These are phyloP conservation scores for Chrysomela aeneicollis DNA, from an alignment of 2,888 invertebrate species.

Conservation along the genomic window DNA sequence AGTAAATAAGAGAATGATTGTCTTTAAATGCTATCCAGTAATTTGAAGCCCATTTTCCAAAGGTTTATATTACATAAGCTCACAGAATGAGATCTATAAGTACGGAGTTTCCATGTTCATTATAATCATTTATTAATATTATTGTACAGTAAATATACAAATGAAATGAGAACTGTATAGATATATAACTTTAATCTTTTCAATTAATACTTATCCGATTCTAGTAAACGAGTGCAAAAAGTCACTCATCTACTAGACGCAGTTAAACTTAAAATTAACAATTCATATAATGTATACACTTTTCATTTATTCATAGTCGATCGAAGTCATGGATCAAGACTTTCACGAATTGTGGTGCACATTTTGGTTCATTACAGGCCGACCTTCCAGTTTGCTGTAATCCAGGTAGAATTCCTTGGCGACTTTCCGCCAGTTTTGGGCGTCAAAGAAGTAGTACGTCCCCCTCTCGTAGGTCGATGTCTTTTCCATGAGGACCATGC, in stretches of 20 bases:
- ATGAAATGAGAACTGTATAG: constrained; percentile 62
- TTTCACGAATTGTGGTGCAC: constrained; percentile 52
- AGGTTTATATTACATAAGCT: constrained; percentile 38
- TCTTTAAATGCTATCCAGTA: neutral
- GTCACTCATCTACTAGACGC: constrained; percentile 47
- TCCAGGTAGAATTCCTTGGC: constrained; percentile 99
- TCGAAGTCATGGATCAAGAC: constrained; percentile 52
- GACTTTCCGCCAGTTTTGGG: constrained; percentile 95
- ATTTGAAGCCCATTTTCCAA: constrained; percentile 23
- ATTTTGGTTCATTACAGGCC: constrained; percentile 77
- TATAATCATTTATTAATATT: constrained; percentile 58
- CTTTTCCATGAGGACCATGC: constrained; percentile 93
- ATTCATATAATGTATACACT: constrained; percentile 59
- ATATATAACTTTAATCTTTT: constrained; percentile 57
- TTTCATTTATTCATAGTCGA: constrained; percentile 59
- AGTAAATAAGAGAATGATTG: neutral
- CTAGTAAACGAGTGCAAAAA: constrained; percentile 48
- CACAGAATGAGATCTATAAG: constrained; percentile 45
- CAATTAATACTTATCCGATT: constrained; percentile 58
- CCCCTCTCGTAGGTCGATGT: constrained; percentile 96
- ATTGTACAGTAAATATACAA: constrained; percentile 61
- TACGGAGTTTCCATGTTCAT: constrained; percentile 34
- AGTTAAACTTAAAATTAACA: constrained; percentile 45
- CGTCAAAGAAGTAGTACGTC: constrained; percentile 99
- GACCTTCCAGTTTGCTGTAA: constrained; percentile 97